Base-by-base conservation (phyloP, 2,797 vertebrate species). In the Taeniopygia guttata region DNA sequence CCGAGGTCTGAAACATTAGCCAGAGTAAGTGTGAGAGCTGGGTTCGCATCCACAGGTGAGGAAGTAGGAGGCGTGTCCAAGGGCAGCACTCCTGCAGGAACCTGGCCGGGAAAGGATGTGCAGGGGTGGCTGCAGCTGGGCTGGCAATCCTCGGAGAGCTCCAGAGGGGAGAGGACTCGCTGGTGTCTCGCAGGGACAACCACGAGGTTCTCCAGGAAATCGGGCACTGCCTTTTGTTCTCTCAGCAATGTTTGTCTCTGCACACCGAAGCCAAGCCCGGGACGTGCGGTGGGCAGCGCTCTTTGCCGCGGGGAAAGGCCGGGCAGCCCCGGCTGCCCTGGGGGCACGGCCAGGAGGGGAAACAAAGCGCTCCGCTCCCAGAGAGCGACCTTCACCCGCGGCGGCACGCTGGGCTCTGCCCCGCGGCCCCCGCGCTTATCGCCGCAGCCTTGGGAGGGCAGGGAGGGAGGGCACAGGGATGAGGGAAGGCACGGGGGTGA, bases 221-320 rank as follows among this genome's bases (percentile, higher is more conserved):
- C 3, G 0, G 11, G n/a, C n/a, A 1, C 34, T 1, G 23, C 0
- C 1, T 59, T 82, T 78, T 49, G 21, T 5, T 27, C 21, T 40
- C 40, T 1, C 6, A 60, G 56, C 87, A 23, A 23, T 1, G 23
- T 7, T 45, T 4, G 18, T 25, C 27, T 17, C 49, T 0, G 13
- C 55, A 21, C 32, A 9, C 11, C 32, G 13, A 6, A n/a, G 55
- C 60, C 68, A 26, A 48, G 16, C 30, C 3, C 13, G 40, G 23
- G 80, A 7, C 25, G 6, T 0, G 40, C 45, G 8, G 49, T 0
- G 13, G 19, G 25, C 84, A n/a, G 59, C 25, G 16, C 9, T 56
- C 42, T 15, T 36, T 3, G 19, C 19, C 11, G 49, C 74, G 29
- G 48, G 7, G 18, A 11, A 11, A 64, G 38, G n/a, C 23, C 30